These are phyloP conservation scores for Beris morrisii DNA, from an alignment of 2,888 invertebrate genomes.

Conservation along the genomic window DNA sequence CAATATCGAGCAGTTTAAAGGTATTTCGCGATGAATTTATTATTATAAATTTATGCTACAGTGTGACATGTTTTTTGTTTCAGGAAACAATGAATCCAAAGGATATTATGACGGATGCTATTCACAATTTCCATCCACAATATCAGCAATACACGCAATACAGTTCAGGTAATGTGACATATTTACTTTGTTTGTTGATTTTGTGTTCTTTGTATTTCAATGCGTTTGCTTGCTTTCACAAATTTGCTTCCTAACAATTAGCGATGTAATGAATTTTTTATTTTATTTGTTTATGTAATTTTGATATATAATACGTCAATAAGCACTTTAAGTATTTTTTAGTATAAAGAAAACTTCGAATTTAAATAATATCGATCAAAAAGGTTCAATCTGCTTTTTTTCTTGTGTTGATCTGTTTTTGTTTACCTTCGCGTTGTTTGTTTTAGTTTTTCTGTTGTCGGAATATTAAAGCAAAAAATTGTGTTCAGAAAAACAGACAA, in stretches of 20 bases:
- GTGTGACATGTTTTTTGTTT: background rate
- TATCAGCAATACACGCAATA: conserved; percentile 99
- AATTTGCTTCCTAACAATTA: background rate
- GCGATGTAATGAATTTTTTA: no score
- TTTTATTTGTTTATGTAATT: no score
- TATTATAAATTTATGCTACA: background rate
- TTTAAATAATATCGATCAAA: no score
- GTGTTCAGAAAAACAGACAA: no score
- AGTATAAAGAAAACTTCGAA: no score
- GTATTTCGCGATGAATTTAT: conserved; percentile 55
- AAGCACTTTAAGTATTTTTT: no score
- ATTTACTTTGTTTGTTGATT: background rate
- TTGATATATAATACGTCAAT: no score
- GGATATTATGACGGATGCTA: conserved; percentile 99
- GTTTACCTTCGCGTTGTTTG: no score
- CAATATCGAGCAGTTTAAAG: conserved; percentile 97
- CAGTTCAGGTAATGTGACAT: conserved; percentile 73
- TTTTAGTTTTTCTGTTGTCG: no score
- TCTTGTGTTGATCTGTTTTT: no score
- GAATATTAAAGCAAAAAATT: no score
- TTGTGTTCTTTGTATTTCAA: background rate
- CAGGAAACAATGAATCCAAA: conserved; percentile 97
- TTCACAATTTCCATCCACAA: conserved; percentile 99
- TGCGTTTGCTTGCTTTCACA: background rate
- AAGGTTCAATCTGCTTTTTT: no score